Evolutionary conservation across 2,113 vertebrate species (phyloP), one percentile per base, ranked within the genome.

Genomic region (Origma solitaria): DNA sequence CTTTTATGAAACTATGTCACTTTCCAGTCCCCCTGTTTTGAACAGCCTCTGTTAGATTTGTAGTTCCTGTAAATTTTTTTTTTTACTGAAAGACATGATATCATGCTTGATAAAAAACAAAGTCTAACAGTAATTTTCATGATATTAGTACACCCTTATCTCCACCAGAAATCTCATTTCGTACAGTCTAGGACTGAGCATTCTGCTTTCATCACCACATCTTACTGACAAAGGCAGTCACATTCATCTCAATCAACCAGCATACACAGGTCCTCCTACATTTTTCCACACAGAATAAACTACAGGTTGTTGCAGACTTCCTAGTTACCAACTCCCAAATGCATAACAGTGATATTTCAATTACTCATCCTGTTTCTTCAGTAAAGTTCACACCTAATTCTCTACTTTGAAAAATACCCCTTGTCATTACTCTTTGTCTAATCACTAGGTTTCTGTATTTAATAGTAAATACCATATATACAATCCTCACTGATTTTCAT

Each of bases 221-320:
- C 53, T 84, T 37, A 31, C 37, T 61, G n/a, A 11, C 35, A 86
- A 66, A 85, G 17, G 11, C 68, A 82, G 37, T 15, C 84, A 50
- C 44, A 57, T 16, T 10, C n/a, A 64, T 61, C 45, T 65, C 40
- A 19, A 61, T 30, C 22, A 73, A 37, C 11, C 31, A 53, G 17
- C 28, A n/a, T 13, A 49, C 0, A 0, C 1, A 80, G 15, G 6
- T 35, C 2, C 11, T 68, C 13, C 44, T 40, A 7, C 20, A 62
- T 56, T 72, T 53, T 45, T 5, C 15, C 47, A 72, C 2, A 68
- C 1, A 2, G 3, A 60, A 40, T 21, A 13, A 64, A 31, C 33
- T 58, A 33, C 24, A 76, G 9, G 13, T 50, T 35, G 8, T 53
- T 53, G 30, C 42, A 79, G 17, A 53, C 13, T 22, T 79, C 73